Evolutionary conservation across 2,888 invertebrate species (phyloP).

Genomic region (Epinotia ramella): DNA sequence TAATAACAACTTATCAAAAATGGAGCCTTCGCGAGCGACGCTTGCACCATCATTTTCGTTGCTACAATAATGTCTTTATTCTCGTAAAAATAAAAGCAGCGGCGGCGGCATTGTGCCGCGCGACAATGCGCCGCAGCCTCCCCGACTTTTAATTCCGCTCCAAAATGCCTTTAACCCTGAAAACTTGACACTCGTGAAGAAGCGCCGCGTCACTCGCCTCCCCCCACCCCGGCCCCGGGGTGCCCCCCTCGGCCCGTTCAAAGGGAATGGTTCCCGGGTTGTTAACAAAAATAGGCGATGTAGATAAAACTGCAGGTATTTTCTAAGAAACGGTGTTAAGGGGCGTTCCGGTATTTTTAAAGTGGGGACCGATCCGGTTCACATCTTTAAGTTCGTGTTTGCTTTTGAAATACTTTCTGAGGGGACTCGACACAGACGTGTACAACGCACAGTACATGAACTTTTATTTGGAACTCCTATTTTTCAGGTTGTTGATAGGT

Average conservation of each 20-base stretch:
- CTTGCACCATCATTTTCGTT: slow-evolving; percentile 30
- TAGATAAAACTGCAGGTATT: slow-evolving; percentile 23
- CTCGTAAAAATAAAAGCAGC: slow-evolving; percentile 34
- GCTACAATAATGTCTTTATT: slow-evolving; percentile 40
- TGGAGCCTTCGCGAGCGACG: slow-evolving; percentile 14
- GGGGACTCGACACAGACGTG: not conserved
- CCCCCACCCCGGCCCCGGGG: not conserved
- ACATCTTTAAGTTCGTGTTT: not conserved
- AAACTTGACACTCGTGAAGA: slow-evolving; percentile 36
- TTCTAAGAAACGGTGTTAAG: slow-evolving; percentile 3
- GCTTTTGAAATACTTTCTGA: not conserved
- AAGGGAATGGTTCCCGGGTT: slow-evolving; percentile 31
- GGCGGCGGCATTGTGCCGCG: slow-evolving; percentile 31
- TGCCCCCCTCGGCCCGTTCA: not conserved
- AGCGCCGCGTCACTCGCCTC: slow-evolving; percentile 16
- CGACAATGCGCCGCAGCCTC: slow-evolving; percentile 19
- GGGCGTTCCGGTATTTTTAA: not conserved
- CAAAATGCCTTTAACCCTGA: slow-evolving; percentile 38
- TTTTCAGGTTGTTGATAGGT: too few relatives aligned
- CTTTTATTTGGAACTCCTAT: not conserved
- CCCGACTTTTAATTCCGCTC: slow-evolving; percentile 30
- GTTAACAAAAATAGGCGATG: slow-evolving; percentile 16
- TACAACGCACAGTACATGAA: not conserved
- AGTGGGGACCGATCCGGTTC: not conserved
- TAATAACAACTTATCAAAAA: slow-evolving; percentile 42